Percentiles rank a stretch among this genome's conserved stretches.
phyloP scores from a whole-genome alignment of 2,797 vertebrate species.

The Ammospiza maritima region DNA sequence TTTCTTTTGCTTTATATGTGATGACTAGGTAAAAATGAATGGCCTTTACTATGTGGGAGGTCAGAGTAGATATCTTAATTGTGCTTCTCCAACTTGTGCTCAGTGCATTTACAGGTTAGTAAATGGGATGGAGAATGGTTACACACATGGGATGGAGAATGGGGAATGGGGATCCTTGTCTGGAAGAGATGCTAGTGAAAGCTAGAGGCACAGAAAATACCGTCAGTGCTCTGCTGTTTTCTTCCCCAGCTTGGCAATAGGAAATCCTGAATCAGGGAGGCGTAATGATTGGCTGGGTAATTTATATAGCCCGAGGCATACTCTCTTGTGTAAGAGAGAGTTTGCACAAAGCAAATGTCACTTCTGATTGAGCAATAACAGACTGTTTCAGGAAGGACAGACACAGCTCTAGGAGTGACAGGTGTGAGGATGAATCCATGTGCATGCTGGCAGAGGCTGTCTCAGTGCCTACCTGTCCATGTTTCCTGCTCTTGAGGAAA shows the following conservation, averaged over 20 bases:
- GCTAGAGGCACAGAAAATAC: neutral
- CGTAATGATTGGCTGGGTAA: neutral
- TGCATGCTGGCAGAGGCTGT: neutral
- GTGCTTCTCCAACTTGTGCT: neutral
- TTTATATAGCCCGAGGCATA: neutral
- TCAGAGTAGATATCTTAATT: neutral
- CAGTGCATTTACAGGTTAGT: neutral
- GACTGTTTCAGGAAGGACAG: neutral
- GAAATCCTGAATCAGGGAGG: neutral
- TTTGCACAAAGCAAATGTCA: neutral
- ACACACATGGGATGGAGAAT: accelerated
- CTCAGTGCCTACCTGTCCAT: neutral
- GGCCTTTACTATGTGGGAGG: neutral
- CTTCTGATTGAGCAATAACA: neutral
- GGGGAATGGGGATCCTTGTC: neutral
- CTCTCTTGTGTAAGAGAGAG: neutral
- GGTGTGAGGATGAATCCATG: neutral
- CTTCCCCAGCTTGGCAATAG: neutral
- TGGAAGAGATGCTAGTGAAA: neutral
- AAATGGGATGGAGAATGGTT: neutral
- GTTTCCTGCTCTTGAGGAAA: neutral
- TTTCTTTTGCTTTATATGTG: neutral
- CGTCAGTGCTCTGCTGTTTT: neutral
- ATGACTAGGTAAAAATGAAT: neutral
- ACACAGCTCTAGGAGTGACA: neutral